Percentiles rank a stretch among this genome's conserved stretches.
Evolutionary conservation across 2,113 vertebrate genomes (phyloP).

Genomic region (Mobula birostris): DNA sequence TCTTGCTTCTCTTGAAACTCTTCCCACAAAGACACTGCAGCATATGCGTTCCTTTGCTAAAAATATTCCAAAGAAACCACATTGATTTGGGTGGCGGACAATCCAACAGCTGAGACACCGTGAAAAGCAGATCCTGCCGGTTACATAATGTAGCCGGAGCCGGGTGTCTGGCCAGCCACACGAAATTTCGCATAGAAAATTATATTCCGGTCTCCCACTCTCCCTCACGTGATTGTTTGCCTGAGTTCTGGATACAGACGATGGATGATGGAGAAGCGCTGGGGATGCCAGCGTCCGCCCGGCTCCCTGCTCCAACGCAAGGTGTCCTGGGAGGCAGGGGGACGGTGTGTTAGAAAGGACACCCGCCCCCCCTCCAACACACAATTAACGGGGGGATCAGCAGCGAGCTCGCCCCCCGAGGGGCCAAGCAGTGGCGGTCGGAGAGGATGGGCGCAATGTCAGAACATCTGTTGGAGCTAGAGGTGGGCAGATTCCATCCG

Average conservation of each 20-base stretch:
- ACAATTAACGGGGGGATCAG: constrained; percentile 73
- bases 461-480: constrained; percentile 59
- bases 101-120: constrained; percentile 99
- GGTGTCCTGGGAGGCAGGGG: constrained; percentile 66
- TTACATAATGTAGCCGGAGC: constrained; percentile 96
- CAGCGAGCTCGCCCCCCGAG: constrained; percentile 72
- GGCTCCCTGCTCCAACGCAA: constrained; percentile 45
- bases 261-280: constrained; percentile 66
- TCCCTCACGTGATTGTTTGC: constrained; percentile 83
- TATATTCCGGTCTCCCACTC: constrained; percentile 80
- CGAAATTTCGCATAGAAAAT: constrained; percentile 90
- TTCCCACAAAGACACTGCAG: constrained; percentile 99
- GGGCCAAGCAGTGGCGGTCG: constrained; percentile 39
- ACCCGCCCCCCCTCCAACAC: constrained; percentile 57
- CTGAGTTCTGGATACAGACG: constrained; percentile 77
- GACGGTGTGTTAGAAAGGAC: constrained; percentile 55
- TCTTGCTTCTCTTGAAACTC: constrained; percentile 99
- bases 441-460: constrained; percentile 85
- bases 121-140: constrained; percentile 93
- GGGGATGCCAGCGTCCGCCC: constrained; percentile 43
- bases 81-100: constrained; percentile 99
- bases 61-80: constrained; percentile 99
- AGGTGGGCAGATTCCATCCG: not conserved
- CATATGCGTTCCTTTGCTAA: constrained; percentile 99
- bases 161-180: constrained; percentile 85